Evolutionary conservation across 2,888 invertebrate species (phyloP), one percentile per base, ranked within the genome.

Genomic region (Metopia argyrocephala): DNA sequence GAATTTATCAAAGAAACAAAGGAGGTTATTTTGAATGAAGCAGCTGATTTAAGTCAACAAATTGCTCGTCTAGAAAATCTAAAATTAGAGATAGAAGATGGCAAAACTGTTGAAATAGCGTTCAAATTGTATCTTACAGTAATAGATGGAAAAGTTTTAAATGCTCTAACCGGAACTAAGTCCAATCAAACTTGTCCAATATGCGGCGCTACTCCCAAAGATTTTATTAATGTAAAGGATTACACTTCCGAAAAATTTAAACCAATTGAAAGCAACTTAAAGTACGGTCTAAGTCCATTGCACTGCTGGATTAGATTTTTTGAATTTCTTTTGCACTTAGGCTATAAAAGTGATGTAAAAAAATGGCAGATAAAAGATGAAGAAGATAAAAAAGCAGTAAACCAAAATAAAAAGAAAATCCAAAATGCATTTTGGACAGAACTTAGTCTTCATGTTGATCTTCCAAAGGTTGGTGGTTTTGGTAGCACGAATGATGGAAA

Each of bases 271-370:
- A n/a, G n/a, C 7, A 48, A 48, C n/a, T n/a, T 48, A 48, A 48
- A 48, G 48, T n/a, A 4, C n/a, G 48, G 48, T n/a, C 7, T 48
- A 48, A 48, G 48, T n/a, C 48, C n/a, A n/a, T n/a, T n/a, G n/a
- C n/a, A n/a, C n/a, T n/a, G n/a, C n/a, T n/a, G n/a, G n/a, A n/a
- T n/a, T n/a, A 48, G n/a, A 48, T 48, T 48, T 48, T 48, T 48
- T n/a, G 6, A 48, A 48, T 48, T 48, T 48, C 12, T 48, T 12
- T 12, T 48, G n/a, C 48, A 48, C n/a, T 48, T 48, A 48, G 48
- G 48, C 48, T 48, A 48, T 48, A 48, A 48, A 48, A 12, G 48
- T 48, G 48, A 48, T n/a, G n/a, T 48, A n/a, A n/a, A 12, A 48
- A 48, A 48, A 48, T 48, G 48, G 48, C 48, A 48, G 48, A 48